These are phyloP conservation scores for Drosophila lini DNA, from an alignment of 1,140 invertebrate species.

Conservation along the genomic window DNA sequence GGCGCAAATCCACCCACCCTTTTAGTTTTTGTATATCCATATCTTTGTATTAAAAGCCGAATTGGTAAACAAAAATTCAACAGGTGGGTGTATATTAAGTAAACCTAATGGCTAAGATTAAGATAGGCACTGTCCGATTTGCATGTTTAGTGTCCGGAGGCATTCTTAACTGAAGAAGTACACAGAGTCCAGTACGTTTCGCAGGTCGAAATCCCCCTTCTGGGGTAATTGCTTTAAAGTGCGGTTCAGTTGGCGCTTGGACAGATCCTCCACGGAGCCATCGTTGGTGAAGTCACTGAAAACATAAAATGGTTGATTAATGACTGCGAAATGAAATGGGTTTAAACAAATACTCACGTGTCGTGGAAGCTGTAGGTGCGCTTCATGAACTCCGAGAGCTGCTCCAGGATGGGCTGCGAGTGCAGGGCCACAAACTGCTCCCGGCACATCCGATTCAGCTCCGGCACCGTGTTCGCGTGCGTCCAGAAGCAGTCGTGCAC, in stretches of 20 bases:
- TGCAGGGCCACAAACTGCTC: conserved; percentile 98
- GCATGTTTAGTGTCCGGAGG: conserved; percentile 87
- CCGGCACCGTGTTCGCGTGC: conserved; percentile 93
- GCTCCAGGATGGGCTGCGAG: conserved; percentile 95
- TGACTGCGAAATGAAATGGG: neutral
- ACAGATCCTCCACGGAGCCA: conserved; percentile 85
- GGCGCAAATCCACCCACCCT: conserved; percentile 3
- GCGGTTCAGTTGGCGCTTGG: conserved; percentile 87
- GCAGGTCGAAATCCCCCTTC: conserved; percentile 91
- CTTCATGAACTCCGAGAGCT: conserved; percentile 92
- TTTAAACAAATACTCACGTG: conserved; percentile 85
- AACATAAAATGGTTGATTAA: conserved; percentile 5
- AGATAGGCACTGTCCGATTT: conserved; percentile 54
- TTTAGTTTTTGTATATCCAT: conserved; percentile 15
- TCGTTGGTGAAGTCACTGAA: conserved; percentile 86
- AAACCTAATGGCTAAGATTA: conserved; percentile 37
- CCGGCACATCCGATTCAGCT: conserved; percentile 97
- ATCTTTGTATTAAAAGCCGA: conserved; percentile 66
- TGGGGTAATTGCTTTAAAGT: conserved; percentile 87
- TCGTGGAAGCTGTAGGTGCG: conserved; percentile 88
- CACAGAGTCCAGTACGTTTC: conserved; percentile 89
- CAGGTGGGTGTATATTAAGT: conserved; percentile 29
- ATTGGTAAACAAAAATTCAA: conserved; percentile 64
- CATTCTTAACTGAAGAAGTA: conserved; percentile 92
- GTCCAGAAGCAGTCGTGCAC: conserved; percentile 99